Evolutionary conservation across 1,140 invertebrate species (phyloP), one percentile per base, ranked within the genome.

Genomic region (Rhynchophorus ferrugineus): DNA sequence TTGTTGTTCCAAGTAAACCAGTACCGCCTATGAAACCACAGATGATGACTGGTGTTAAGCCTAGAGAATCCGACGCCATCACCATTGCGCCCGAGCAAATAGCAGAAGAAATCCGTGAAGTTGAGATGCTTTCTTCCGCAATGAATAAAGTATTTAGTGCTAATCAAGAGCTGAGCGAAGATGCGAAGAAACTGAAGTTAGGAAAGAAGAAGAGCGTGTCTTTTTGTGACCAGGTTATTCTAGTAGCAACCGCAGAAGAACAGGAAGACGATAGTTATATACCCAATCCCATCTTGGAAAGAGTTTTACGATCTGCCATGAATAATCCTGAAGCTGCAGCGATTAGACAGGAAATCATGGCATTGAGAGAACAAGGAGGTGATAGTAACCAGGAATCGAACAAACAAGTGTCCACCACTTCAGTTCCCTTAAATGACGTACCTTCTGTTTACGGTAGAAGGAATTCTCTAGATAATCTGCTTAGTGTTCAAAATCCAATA

Each of bases 121-220:
- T 75, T 35, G 74, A 77, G 65, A 69, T 75, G 63, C 62, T 76
- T 20, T 76, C 71, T 51, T 67, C 69, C 5, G 70, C 73, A 55
- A 73, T 76, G 16, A 70, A 75, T 53, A 69, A 75, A 51, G 70
- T 71, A 2, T 51, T 76, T 39, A 51, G 51, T 36, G n/a, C 13
- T 9, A 21, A 14, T 11, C 21, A 49, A 37, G 22, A 33, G 2
- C 3, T 16, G 34, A 42, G 16, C 18, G 54, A 60, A 37, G 54
- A 58, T 18, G 20, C 24, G 37, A 36, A 21, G 53, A 54, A 38
- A 17, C 5, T 16, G 57, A 57, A 49, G 54, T 21, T 76, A 83
- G 46, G 76, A 5, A 90, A 90, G 65, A 94, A 94, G 75, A 94
- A 94, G 68, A 91, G 87, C 59, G 91, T 95, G 1, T 92, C 90